Evolutionary conservation across 2,113 vertebrate genomes (phyloP).

Genomic region (Eulemur macaco): DNA sequence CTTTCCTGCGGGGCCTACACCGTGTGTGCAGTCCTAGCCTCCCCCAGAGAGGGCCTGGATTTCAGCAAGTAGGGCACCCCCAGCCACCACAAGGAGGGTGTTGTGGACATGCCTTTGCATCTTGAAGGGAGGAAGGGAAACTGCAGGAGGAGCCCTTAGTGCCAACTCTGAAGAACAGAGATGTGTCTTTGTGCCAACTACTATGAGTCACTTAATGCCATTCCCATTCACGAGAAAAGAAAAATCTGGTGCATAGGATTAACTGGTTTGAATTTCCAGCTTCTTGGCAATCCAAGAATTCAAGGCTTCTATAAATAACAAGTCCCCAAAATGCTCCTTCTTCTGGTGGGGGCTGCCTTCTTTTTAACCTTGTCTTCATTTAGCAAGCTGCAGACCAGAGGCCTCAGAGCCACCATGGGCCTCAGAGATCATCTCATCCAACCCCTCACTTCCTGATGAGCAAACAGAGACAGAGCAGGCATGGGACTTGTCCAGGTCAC

Average conservation of each 20-base stretch:
- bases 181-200: slow-evolving; percentile 11
- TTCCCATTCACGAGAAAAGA: slow-evolving; percentile 44
- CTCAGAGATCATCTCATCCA: background rate
- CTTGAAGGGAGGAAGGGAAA: background rate
- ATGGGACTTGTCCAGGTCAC: background rate
- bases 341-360: background rate
- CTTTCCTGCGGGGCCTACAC: background rate
- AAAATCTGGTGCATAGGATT: background rate
- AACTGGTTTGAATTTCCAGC: background rate
- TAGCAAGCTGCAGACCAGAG: background rate
- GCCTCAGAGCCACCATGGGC: background rate
- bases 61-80: background rate
- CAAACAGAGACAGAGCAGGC: background rate
- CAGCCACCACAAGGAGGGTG: accelerated
- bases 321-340: background rate
- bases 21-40: background rate
- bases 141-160: background rate
- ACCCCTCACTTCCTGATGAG: background rate
- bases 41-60: background rate
- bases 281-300: slow-evolving; percentile 30
- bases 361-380: background rate
- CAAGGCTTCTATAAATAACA: slow-evolving; percentile 23
- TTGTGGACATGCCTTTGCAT: background rate
- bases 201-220: slow-evolving; percentile 52
- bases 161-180: slow-evolving; percentile 17